Evolutionary conservation across 2,888 invertebrate genomes (phyloP), one percentile per base, ranked within the genome.

Genomic region (Smittia sp.): DNA sequence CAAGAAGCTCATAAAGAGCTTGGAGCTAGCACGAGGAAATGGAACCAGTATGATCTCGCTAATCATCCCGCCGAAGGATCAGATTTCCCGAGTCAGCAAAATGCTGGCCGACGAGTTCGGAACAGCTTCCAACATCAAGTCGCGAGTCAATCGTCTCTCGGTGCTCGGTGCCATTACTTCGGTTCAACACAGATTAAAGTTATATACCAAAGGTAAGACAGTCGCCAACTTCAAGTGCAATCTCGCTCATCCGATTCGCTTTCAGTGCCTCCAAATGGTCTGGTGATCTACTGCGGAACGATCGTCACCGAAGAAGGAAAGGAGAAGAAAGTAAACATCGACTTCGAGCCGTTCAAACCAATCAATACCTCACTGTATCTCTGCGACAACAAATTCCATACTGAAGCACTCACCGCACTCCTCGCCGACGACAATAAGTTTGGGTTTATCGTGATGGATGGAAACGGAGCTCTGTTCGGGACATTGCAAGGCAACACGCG

Each of bases 41-140:
- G 99, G 99, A 76, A 99, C 99, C 77, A 98, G 98, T 79, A 99
- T 99, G 99, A 99, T 99, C 83, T 99, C 99, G 9, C 87, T 99
- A 77, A 99, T 99, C 83, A 99, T 99, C 84, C 99, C 99, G 78
- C 99, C 99, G 52, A 97, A 97, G 85, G 99, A 99, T 88, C 99
- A 99, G 86, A 98, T 99, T 81, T 96, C 98, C 15, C 87, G 99
- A 79, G 96, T 99, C 76, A 96, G 98, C 81, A 99, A 99, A 87
- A 99, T 99, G 99, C 89, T 99, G 85, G 99, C 99, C 38, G 99
- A 99, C 87, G 99, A 99, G 86, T 99, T 98, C 85, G 99, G 99
- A 76, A 99, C 99, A 68, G 99, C 99, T 4, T 99, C 99, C 73
- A 99, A 99, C 84, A 99, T 99, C 81, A 99, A 99, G 85, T 98